Conservation (phyloP, 2,797 vertebrate genomes). For the Amphiprion clarkii region DNA sequence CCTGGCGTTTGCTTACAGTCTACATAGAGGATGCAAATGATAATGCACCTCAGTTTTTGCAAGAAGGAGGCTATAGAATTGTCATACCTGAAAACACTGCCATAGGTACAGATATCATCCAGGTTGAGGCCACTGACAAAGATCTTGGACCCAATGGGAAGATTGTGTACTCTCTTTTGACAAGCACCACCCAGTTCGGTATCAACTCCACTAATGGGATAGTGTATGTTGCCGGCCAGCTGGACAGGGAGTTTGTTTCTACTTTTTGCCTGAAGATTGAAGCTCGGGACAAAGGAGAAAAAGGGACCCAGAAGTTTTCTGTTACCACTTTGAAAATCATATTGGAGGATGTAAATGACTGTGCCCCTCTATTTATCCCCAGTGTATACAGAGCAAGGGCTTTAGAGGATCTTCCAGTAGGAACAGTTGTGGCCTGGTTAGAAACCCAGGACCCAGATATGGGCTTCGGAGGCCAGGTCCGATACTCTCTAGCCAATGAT, state of each 20-base stretch:
- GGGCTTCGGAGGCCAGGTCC: conserved; percentile 93
- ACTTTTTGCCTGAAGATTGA: conserved; percentile 94
- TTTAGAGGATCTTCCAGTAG: conserved; percentile 94
- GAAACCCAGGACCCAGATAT: conserved; percentile 96
- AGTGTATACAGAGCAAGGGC: conserved; percentile 91
- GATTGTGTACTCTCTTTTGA: conserved; percentile 92
- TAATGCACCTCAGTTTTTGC: conserved; percentile 92
- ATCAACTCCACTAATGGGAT: conserved; percentile 94
- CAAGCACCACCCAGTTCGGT: conserved; percentile 92
- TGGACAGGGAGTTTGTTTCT: conserved; percentile 91
- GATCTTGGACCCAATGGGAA: conserved; percentile 93
- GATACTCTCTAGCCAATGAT: conserved; percentile 93
- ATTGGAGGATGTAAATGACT: conserved; percentile 97
- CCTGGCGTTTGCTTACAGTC: conserved; percentile 92
- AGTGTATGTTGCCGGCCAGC: conserved; percentile 92
- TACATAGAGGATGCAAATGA: conserved; percentile 95
- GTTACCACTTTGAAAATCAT: conserved; percentile 89
- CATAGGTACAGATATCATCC: conserved; percentile 93
- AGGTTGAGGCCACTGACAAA: conserved; percentile 95
- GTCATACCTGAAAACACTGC: conserved; percentile 94
- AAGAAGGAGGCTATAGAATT: conserved; percentile 88
- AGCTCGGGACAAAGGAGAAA: conserved; percentile 92
- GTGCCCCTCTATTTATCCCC: conserved; percentile 94
- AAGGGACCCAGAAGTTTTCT: conserved; percentile 89
- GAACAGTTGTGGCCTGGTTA: conserved; percentile 95